A percentile compares a stretch with the other conserved stretches of the same genome.
phyloP scores from a whole-genome alignment of 1,140 invertebrate genomes.

The Micrasema minimum region DNA sequence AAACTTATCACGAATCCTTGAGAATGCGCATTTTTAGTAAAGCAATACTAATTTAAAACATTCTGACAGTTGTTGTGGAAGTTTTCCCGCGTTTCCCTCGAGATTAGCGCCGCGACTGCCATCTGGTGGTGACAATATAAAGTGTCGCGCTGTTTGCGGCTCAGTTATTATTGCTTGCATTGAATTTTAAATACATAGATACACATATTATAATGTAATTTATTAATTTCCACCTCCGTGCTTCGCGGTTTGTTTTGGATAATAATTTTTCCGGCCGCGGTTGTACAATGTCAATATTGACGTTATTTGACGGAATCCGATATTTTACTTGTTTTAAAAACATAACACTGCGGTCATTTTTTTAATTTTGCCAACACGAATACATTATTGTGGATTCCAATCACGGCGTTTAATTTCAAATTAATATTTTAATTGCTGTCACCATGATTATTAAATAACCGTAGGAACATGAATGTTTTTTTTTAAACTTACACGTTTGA shows the following conservation, averaged over 20 bases:
- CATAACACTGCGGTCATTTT: not conserved
- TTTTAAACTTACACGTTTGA: too few species aligned
- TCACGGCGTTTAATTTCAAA: too few species aligned
- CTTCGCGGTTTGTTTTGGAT: constrained; percentile 29
- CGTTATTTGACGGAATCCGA: constrained; percentile 5
- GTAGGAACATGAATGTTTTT: too few species aligned
- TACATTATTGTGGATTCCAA: too few species aligned
- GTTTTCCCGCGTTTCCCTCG: constrained; percentile 5
- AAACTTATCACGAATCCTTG: not conserved
- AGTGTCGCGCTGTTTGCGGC: not conserved
- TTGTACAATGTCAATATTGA: constrained; percentile 22
- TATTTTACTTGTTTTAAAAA: constrained; percentile 20
- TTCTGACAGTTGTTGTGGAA: constrained; percentile 17
- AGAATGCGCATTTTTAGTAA: not conserved
- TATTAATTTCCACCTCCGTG: constrained; percentile 11
- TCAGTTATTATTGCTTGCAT: not conserved
- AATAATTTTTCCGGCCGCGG: constrained; percentile 23
- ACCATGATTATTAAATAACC: too few species aligned
- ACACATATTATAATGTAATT: too few species aligned
- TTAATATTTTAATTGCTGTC: too few species aligned
- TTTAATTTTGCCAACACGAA: too few species aligned
- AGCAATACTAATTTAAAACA: not conserved
- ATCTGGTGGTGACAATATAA: constrained; percentile 3
- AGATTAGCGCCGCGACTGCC: not conserved
- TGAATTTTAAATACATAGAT: constrained; percentile 16